Base-by-base conservation (phyloP, 2,113 vertebrate genomes). In the Otis tarda region DNA sequence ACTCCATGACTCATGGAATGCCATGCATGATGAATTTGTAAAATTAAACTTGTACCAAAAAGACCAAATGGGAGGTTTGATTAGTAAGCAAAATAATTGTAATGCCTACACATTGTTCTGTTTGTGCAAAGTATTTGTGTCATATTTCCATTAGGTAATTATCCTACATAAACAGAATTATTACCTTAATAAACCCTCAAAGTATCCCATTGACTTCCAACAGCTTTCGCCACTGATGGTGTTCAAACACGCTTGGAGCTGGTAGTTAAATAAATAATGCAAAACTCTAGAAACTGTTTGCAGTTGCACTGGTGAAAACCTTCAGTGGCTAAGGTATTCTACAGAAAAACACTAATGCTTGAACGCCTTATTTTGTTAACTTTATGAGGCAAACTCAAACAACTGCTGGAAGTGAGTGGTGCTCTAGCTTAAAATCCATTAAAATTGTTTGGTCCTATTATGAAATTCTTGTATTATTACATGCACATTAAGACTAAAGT, bases 31-130 rank as follows among this genome's bases (percentile, higher is more conserved):
- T 41, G 37, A 35, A 28, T 89, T 94, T 87, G 77, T 89, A 90
- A 91, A 95, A 69, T 93, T 60, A 86, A 83, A 53, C 63, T 90
- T 93, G 57, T 65, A 56, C 60, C 14, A 91, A 79, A 69, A 56
- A 95, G 63, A n/a, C n/a, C 89, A 93, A 47, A 93, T 87, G 28
- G 37, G 65, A 93, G 14, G 73, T 94, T 89, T 95, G 74, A 91
- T 90, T 84, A 86, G 57, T 45, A 83, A 69, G 37, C 21, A n/a
- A 85, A 91, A 81, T 78, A 50, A 45, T 59, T 75, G 47, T 83
- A 89, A 89, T 88, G 60, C 70, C 69, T 84, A 25, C 22, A n/a
- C 50, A n/a, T 76, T 94, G 7, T 86, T 93, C 56, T 88, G 47
- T 94, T 85, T 87, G 80, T 64, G 39, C 77, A 49, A 93, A 94